phyloP scores from a whole-genome alignment of 2,888 invertebrate species.

The Eilema griseolum region DNA sequence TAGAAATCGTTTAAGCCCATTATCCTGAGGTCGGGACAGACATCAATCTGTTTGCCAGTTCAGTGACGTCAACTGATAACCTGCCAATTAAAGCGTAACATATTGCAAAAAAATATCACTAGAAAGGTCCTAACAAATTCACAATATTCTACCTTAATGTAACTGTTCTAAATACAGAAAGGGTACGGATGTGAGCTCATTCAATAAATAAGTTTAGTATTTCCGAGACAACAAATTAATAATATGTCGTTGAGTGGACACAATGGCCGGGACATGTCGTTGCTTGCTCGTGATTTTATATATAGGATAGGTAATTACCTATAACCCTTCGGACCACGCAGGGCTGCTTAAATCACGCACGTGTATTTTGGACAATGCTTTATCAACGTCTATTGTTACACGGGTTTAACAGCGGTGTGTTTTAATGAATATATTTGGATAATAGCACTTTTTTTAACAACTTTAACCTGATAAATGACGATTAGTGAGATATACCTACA shows the following conservation, averaged over 20 bases:
- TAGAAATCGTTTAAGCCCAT: neutral
- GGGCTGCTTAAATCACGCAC: neutral
- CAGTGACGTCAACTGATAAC: neutral
- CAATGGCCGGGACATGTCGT: neutral
- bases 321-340: constrained; percentile 5
- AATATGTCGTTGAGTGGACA: neutral
- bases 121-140: neutral
- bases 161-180: neutral
- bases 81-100: neutral
- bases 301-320: neutral
- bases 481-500: no score
- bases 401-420: no score
- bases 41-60: neutral
- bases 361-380: no score
- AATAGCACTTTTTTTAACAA: no score
- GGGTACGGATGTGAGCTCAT: neutral
- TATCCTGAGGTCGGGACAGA: neutral
- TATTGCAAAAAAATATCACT: neutral
- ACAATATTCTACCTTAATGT: neutral
- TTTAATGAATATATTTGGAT: no score
- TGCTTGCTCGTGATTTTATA: neutral
- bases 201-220: neutral
- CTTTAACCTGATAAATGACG: no score
- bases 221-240: constrained; percentile 2
- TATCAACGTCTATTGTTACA: no score